phyloP scores from a whole-genome alignment of 2,113 vertebrate species.

The Cyprinus carpio region DNA sequence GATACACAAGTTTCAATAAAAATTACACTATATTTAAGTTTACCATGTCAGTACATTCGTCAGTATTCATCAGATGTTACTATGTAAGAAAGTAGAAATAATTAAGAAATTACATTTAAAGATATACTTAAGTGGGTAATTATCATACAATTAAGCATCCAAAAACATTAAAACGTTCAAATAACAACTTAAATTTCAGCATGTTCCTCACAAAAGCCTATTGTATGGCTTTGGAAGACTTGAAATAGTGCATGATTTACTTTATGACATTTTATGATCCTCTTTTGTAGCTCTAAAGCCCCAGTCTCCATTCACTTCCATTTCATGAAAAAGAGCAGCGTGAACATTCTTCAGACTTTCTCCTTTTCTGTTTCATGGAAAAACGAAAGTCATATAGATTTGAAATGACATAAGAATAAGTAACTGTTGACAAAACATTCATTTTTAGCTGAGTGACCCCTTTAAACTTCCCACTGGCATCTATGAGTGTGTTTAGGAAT shows the following conservation, averaged over 20 bases:
- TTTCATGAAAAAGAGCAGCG: not conserved
- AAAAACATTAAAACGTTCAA: not conserved
- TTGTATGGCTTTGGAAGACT: not conserved
- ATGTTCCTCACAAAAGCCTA: not conserved
- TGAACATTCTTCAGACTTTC: not conserved
- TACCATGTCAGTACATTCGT: too few relatives aligned
- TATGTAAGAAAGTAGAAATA: not conserved
- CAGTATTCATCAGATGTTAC: not conserved
- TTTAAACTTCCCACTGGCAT: not conserved
- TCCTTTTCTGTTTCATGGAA: not conserved
- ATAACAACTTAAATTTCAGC: not conserved
- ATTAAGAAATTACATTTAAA: not conserved
- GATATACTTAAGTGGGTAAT: not conserved
- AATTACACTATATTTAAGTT: too few relatives aligned
- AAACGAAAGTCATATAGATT: not conserved
- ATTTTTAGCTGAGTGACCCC: not conserved
- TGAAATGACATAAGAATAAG: not conserved
- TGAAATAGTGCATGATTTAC: not conserved
- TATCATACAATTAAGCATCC: not conserved
- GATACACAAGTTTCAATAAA: not conserved
- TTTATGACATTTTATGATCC: not conserved
- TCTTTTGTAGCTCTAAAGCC: not conserved
- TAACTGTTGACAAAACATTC: not conserved
- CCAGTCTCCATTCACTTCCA: not conserved
- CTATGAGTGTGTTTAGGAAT: slow-evolving; percentile 3